Evolutionary conservation across 2,797 vertebrate species (phyloP), one percentile per base, ranked within the genome.

Genomic region (Acridotheres tristis): DNA sequence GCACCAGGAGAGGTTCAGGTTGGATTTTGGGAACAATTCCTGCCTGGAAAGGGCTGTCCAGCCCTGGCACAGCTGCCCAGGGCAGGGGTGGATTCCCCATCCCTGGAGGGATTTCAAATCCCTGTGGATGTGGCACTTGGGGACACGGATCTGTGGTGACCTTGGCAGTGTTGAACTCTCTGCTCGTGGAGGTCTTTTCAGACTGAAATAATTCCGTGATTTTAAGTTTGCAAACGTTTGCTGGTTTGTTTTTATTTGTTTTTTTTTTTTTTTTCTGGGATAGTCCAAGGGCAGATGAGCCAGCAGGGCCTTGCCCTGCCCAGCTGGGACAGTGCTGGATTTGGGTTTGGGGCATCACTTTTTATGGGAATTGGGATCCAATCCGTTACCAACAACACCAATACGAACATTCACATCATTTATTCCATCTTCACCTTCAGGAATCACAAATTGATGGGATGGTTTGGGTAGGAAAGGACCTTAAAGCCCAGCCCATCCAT

Each of bases 1-100:
- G 25, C 0, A 1, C 13, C 68, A 57, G 43, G 4, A 1, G 5
- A 50, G 1, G 7, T 4, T 34, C 9, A 50, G 30, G 17, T 21
- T 55, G 69, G 43, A 43, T 51, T 2, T 3, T 58, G 11, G 71
- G 71, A 58, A 15, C 6, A 15, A 36, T 58, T 51, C 53, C 59
- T 18, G 29, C 38, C 25, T 30, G 63, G 55, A 68, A 54, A 29
- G 19, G 6, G 0, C 2, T 61, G 38, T 11, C 21, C 27, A 53
- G 57, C 58, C 48, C 11, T 62, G 47, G 67, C n/a, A 45, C 21
- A 45, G 26, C 47, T 61, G 38, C 11, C 21, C 27, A 53, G 48
- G 6, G 38, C 3, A 25, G 36, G 20, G 13, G 7, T 48, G 43
- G 30, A 34, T 2, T 26, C 5, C 9, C 34, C 11, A 3, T 47